Evolutionary conservation across 2,113 vertebrate species (phyloP), one percentile per base, ranked within the genome.

Genomic region (Aspidoscelis tigris): DNA sequence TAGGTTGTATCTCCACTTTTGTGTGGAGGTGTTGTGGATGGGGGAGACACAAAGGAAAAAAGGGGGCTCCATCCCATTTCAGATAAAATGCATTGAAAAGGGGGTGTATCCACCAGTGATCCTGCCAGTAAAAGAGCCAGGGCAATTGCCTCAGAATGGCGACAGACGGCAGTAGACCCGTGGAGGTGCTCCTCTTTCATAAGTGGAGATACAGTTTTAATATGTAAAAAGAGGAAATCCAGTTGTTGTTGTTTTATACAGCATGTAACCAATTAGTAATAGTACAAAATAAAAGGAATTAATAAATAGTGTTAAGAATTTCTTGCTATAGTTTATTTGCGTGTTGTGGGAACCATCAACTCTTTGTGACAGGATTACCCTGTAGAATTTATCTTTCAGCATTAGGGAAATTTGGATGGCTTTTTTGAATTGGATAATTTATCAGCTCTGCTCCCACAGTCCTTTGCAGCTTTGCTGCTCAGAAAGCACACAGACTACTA

Each of bases 371-470:
- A 93, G 92, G 83, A 12, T 79, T 8, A 81, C 85, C 86, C 77
- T 81, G 69, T 47, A 82, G 91, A 94, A 93, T 93, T 92, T 86
- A 90, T 94, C 92, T 84, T 86, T 80, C 82, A 86, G 90, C 86
- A 4, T 76, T 83, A 80, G 70, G 53, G 83, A 92, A 93, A 90
- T 94, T 90, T 74, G 81, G 80, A 73, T 73, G 86, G 83, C 78
- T 92, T 95, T 95, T 94, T 93, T 91, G 84, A 83, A 90, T 75
- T 90, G 83, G 86, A 89, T 93, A 91, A 95, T 95, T 95, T 94
- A 93, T 94, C 92, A 91, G 88, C 76, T 85, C 91, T 80, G 89
- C 84, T 94, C 85, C 93, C 90, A 90, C 89, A 95, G 89, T 92
- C 82, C 69, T 92, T 87, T 90, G 84, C 91, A 95, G 90, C 88